Evolutionary conservation across 2,113 vertebrate genomes (phyloP).

Genomic region (Solea senegalensis): DNA sequence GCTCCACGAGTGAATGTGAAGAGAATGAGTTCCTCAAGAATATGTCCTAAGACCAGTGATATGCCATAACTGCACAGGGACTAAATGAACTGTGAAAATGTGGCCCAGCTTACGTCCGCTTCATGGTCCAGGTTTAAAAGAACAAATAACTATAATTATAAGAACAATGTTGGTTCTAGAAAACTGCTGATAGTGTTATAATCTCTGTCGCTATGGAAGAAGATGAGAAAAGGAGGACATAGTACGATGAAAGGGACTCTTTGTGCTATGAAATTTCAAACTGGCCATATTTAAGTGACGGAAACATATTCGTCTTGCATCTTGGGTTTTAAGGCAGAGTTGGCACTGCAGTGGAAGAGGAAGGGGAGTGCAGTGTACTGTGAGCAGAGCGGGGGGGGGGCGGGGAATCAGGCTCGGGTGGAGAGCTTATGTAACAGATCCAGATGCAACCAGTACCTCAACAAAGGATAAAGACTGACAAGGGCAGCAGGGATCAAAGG

Average conservation of each 20-base stretch:
- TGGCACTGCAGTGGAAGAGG: constrained; percentile 15
- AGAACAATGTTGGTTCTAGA: background rate
- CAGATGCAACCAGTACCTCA: constrained; percentile 61
- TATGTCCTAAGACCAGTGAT: constrained; percentile 33
- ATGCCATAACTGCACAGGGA: constrained; percentile 44
- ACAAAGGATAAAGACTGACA: constrained; percentile 62
- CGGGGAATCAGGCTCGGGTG: constrained; percentile 36
- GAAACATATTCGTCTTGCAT: constrained; percentile 9
- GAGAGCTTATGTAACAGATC: constrained; percentile 73
- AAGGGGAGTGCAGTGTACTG: constrained; percentile 40
- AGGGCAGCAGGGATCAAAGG: constrained; percentile 58
- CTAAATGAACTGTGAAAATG: background rate
- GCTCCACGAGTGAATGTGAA: constrained; percentile 14
- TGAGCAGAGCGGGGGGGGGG: constrained; percentile 45
- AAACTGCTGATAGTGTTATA: too few species aligned
- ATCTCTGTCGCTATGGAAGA: too few species aligned
- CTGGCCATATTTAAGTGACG: constrained; percentile 1
- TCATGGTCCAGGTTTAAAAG: constrained; percentile 1
- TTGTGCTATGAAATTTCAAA: background rate
- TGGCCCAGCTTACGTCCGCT: constrained; percentile 20
- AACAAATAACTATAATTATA: too few species aligned
- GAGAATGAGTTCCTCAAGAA: constrained; percentile 25
- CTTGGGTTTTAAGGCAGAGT: constrained; percentile 33
- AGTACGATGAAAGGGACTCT: background rate
- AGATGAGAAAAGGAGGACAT: background rate